Conservation (phyloP, 2,113 vertebrate species). For the Proteles cristata region DNA sequence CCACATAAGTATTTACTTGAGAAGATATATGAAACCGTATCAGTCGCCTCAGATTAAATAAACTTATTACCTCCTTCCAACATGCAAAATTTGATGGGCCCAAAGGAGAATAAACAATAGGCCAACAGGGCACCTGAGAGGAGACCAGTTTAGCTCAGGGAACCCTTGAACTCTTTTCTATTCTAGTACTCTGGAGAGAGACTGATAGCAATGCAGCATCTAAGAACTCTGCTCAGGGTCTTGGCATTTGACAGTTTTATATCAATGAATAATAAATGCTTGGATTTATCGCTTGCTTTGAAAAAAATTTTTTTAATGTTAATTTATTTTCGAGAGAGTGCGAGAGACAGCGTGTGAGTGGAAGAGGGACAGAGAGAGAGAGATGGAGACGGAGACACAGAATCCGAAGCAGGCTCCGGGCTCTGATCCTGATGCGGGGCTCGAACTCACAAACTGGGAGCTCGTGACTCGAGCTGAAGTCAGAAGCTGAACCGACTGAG, state of each 20-base stretch:
- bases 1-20: background rate
- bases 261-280: background rate
- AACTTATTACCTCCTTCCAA: background rate
- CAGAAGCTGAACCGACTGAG: too few species aligned
- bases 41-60: background rate
- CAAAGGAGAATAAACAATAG: background rate
- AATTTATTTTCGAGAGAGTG: too few species aligned
- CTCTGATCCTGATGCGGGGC: too few species aligned
- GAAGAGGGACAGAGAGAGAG: too few species aligned
- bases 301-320: background rate
- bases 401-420: too few species aligned
- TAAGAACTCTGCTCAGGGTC: background rate
- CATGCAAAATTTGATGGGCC: background rate
- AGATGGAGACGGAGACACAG: too few species aligned
- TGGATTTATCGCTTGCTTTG: background rate
- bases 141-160: too few species aligned
- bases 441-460: too few species aligned
- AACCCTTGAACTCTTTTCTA: background rate
- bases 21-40: background rate
- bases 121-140: background rate
- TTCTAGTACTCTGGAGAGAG: background rate
- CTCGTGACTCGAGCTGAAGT: too few species aligned
- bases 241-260: background rate
- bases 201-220: background rate
- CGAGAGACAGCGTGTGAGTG: too few species aligned